These are phyloP conservation scores for Synanthedon andrenaeformis DNA, from an alignment of 2,888 invertebrate genomes.

Conservation along the genomic window DNA sequence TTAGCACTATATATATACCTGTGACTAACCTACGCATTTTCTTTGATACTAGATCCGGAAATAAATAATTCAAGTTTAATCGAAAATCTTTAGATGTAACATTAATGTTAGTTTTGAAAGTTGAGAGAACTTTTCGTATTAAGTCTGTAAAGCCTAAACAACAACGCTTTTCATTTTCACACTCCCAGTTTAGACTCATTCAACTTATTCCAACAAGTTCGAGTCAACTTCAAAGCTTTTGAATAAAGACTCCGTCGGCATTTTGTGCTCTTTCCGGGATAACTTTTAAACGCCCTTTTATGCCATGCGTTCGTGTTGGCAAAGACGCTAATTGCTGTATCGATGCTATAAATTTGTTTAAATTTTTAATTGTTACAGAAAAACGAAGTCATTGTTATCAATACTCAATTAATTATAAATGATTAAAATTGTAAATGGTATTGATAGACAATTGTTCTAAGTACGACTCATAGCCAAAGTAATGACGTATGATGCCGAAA, in stretches of 20 bases:
- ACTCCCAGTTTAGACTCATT: constrained; percentile 19
- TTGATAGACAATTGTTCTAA: no score
- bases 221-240: constrained; percentile 42
- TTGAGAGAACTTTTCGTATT: constrained; percentile 19
- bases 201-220: constrained; percentile 17
- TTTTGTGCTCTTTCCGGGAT: constrained; percentile 32
- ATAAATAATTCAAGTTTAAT: constrained; percentile 14
- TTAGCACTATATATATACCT: no score
- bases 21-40: no score
- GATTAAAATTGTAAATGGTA: not conserved
- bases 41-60: not conserved
- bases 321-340: not conserved
- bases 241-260: constrained; percentile 32
- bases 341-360: not conserved
- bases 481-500: no score
- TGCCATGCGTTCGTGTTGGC: constrained; percentile 11
- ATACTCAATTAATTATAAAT: not conserved
- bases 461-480: no score
- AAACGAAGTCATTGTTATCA: not conserved
- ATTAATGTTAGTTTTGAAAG: constrained; percentile 2
- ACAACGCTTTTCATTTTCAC: constrained; percentile 37
- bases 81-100: constrained; percentile 13
- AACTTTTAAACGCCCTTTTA: constrained; percentile 27
- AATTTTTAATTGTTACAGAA: not conserved
- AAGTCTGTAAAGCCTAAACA: constrained; percentile 28